Percentiles rank a stretch among this genome's conserved stretches.
phyloP scores from a whole-genome alignment of 2,888 invertebrate species.

The Pegoplata infirma region DNA sequence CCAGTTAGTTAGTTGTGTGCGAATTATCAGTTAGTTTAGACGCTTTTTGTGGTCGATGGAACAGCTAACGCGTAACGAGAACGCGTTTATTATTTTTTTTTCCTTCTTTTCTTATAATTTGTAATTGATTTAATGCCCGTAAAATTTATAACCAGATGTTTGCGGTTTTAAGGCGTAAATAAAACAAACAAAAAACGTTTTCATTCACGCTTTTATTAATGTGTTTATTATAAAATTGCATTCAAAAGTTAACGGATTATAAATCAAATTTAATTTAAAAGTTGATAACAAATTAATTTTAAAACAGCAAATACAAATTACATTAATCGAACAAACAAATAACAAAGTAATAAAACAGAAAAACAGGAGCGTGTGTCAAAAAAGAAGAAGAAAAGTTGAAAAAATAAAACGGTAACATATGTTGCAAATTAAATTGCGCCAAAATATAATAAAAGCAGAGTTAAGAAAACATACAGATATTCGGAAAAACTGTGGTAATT shows the following conservation, averaged over 20 bases:
- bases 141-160: conserved; percentile 30
- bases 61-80: conserved; percentile 11
- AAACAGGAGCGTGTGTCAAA: no score
- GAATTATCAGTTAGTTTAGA: conserved; percentile 52
- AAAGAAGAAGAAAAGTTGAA: no score
- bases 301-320: conserved; percentile 2
- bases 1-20: conserved; percentile 61
- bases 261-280: neutral
- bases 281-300: neutral
- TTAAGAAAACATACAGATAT: conserved; percentile 7
- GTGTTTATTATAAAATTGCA: neutral
- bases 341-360: neutral
- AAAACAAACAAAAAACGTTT: conserved; percentile 21
- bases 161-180: conserved; percentile 48
- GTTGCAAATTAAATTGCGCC: conserved; percentile 57
- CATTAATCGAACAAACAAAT: neutral
- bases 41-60: conserved; percentile 17
- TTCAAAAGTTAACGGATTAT: neutral
- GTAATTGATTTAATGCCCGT: neutral
- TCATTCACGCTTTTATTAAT: conserved; percentile 1
- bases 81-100: neutral
- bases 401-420: conserved; percentile 48
- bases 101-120: neutral
- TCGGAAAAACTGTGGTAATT: no score
- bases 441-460: no score